A percentile compares a stretch with the other conserved stretches of the same genome.
Conservation (phyloP, 2,888 invertebrate species). For the Leucoptera coffeella region DNA sequence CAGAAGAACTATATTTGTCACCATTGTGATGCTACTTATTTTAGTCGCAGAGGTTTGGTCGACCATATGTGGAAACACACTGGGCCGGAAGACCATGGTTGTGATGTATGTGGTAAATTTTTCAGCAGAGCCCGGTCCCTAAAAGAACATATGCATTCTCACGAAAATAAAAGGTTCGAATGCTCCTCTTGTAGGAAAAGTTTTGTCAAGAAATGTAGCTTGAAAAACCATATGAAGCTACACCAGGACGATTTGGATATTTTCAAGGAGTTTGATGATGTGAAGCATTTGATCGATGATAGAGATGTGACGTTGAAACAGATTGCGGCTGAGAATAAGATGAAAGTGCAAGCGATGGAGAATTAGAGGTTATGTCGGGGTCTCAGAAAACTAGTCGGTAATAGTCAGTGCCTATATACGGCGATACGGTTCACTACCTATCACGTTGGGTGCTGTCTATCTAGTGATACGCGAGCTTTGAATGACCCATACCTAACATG, state of each 20-base stretch:
- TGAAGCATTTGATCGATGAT: slow-evolving; percentile 38
- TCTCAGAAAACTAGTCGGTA: too few relatives aligned
- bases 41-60: slow-evolving; percentile 29
- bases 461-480: too few relatives aligned
- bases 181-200: slow-evolving; percentile 37
- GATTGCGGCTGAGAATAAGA: slow-evolving; percentile 33
- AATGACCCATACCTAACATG: too few relatives aligned
- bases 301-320: slow-evolving; percentile 37
- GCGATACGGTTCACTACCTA: too few relatives aligned
- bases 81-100: slow-evolving; percentile 22
- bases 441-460: too few relatives aligned
- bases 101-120: slow-evolving; percentile 28
- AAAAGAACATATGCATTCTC: slow-evolving; percentile 28
- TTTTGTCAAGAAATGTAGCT: slow-evolving; percentile 34
- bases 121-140: slow-evolving; percentile 25
- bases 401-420: too few relatives aligned
- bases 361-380: slow-evolving; percentile 7
- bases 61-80: slow-evolving; percentile 29
- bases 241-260: slow-evolving; percentile 42
- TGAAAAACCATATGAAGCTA: slow-evolving; percentile 30
- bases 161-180: slow-evolving; percentile 26
- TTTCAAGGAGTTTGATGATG: slow-evolving; percentile 44
- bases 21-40: slow-evolving; percentile 36
- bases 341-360: slow-evolving; percentile 20
- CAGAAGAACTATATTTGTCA: slow-evolving; percentile 33